phyloP scores from a whole-genome alignment of 2,797 vertebrate genomes.

The Scolopax bukidnonensis region DNA sequence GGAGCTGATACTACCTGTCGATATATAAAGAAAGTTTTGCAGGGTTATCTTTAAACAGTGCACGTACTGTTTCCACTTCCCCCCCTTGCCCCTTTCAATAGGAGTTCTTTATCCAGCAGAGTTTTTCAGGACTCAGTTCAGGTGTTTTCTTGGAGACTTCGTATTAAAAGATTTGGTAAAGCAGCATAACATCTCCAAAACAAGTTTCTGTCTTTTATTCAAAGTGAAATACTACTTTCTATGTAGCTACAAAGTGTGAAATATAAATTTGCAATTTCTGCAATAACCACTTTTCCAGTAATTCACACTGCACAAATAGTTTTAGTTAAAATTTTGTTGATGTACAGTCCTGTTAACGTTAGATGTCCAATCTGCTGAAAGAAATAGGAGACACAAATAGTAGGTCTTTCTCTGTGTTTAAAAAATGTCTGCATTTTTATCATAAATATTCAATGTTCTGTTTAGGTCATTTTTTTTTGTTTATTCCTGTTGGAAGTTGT shows the following conservation, averaged over 20 bases:
- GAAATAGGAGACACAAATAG: background rate
- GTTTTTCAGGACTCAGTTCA: background rate
- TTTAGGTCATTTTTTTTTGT: background rate
- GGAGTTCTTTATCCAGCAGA: background rate
- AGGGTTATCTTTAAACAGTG: background rate
- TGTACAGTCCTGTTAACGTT: conserved; percentile 3
- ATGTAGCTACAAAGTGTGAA: conserved; percentile 29
- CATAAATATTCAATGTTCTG: background rate
- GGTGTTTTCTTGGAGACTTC: background rate
- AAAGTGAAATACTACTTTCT: conserved; percentile 17
- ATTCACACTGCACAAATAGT: conserved; percentile 26
- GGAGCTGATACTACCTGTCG: background rate
- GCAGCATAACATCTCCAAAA: conserved; percentile 12
- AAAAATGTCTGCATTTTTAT: background rate
- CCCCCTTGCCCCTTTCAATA: background rate
- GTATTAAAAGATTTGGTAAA: background rate
- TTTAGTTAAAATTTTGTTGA: conserved; percentile 27
- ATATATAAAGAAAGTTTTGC: background rate
- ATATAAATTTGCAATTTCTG: conserved; percentile 36
- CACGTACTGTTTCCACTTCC: background rate
- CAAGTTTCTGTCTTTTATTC: background rate
- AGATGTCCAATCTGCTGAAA: conserved; percentile 4
- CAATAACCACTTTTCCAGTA: conserved; percentile 16
- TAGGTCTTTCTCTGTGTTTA: background rate
- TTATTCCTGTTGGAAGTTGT: background rate